These are phyloP conservation scores for Oryctes rhinoceros DNA, from an alignment of 1,140 invertebrate genomes.

Conservation along the genomic window DNA sequence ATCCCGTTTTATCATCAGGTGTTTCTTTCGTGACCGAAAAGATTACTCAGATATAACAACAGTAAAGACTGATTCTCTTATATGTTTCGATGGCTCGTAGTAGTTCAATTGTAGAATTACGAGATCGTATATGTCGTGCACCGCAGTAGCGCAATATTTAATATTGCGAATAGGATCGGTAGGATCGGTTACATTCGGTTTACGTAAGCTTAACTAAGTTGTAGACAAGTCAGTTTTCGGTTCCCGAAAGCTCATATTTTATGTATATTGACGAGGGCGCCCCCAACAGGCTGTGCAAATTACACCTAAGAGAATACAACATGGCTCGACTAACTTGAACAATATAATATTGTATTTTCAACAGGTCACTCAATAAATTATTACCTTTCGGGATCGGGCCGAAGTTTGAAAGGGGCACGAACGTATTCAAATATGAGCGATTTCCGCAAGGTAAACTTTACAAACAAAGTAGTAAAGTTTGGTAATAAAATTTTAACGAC, in stretches of 20 bases:
- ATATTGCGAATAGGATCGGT: too few relatives aligned
- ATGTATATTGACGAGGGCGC: background rate
- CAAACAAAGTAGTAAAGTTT: background rate
- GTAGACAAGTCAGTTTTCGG: background rate
- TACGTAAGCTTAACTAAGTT: background rate
- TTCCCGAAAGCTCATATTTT: background rate
- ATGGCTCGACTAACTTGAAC: background rate
- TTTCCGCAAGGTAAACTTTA: constrained; percentile 12
- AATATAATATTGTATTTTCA: constrained; percentile 11
- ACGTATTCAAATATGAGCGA: background rate
- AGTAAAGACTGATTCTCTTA: too few relatives aligned
- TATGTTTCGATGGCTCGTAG: too few relatives aligned
- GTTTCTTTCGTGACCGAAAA: too few relatives aligned
- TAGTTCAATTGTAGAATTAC: too few relatives aligned
- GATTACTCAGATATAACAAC: too few relatives aligned
- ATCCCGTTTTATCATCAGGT: too few relatives aligned
- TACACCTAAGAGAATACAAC: constrained; percentile 4
- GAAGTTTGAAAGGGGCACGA: background rate
- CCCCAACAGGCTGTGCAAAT: background rate
- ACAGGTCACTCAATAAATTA: constrained; percentile 22
- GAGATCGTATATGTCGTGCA: too few relatives aligned
- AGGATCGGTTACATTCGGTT: background rate
- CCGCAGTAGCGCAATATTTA: too few relatives aligned
- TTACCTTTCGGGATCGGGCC: background rate
- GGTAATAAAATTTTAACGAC: constrained; percentile 6